Evolutionary conservation across 2,797 vertebrate species (phyloP).

Genomic region (Acrossocheilus fasciatus): DNA sequence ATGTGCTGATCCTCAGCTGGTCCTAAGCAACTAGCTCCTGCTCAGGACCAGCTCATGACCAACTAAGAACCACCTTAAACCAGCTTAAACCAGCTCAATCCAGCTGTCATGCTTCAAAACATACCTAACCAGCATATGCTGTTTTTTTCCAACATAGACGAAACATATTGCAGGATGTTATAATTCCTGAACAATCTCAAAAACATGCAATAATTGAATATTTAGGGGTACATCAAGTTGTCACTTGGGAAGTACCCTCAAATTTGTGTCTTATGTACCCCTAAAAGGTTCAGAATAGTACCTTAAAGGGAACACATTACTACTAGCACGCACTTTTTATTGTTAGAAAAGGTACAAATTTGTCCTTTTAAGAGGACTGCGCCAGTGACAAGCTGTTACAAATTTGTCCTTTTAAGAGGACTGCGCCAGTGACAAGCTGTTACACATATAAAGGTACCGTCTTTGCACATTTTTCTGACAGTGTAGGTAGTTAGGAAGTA

Average conservation of each 20-base stretch:
- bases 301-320: background rate
- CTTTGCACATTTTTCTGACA: background rate
- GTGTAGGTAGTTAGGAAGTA: background rate
- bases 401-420: background rate
- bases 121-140: too few relatives aligned
- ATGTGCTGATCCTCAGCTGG: too few relatives aligned
- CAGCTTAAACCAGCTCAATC: too few relatives aligned
- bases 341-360: background rate
- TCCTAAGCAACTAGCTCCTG: too few relatives aligned
- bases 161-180: background rate
- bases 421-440: background rate
- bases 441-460: background rate
- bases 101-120: too few relatives aligned
- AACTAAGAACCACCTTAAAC: too few relatives aligned
- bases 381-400: background rate
- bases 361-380: background rate
- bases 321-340: background rate
- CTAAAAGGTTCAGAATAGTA: background rate
- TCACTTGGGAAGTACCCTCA: background rate
- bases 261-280: background rate
- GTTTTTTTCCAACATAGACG: too few relatives aligned
- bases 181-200: background rate
- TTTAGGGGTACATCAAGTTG: too few relatives aligned
- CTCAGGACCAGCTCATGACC: too few relatives aligned
- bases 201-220: background rate